These are phyloP conservation scores for Clostera curtula DNA, from an alignment of 2,888 invertebrate genomes.

Conservation along the genomic window DNA sequence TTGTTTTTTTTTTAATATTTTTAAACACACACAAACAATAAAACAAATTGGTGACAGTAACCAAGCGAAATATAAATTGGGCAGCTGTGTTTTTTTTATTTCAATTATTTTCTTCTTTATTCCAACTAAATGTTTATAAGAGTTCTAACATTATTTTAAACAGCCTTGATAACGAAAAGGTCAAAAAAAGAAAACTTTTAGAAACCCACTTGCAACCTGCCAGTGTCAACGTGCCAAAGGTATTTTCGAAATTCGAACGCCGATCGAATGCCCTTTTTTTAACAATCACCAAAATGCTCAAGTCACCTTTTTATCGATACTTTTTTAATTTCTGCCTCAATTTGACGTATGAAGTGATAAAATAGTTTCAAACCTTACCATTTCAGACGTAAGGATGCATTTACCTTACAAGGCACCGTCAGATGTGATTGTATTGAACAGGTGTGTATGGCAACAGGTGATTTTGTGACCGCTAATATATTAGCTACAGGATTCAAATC, in stretches of 20 bases:
- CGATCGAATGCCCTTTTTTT: conserved; percentile 24
- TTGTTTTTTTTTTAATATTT: too few species aligned
- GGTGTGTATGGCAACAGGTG: conserved; percentile 67
- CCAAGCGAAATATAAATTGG: too few species aligned
- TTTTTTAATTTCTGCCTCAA: conserved; percentile 44
- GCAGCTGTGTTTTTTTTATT: too few species aligned
- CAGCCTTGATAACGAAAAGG: too few species aligned
- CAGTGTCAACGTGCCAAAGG: conserved; percentile 14
- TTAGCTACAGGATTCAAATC: conserved; percentile 60
- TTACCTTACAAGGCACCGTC: conserved; percentile 28
- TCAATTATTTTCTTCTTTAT: too few species aligned
- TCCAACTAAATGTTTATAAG: too few species aligned
- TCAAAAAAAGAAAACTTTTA: too few species aligned
- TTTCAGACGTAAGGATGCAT: conserved; percentile 12
- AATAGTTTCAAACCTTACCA: conserved; percentile 14
- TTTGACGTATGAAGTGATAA: conserved; percentile 31
- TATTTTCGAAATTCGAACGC: conserved; percentile 14
- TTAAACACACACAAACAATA: too few species aligned
- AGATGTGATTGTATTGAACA: conserved; percentile 70
- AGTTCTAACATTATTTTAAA: too few species aligned
- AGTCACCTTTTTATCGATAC: conserved; percentile 26
- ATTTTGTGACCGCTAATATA: conserved; percentile 67
- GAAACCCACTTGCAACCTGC: conserved; percentile 15
- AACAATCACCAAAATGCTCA: conserved; percentile 39
- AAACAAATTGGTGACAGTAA: too few species aligned